Evolutionary conservation across 2,113 vertebrate genomes (phyloP).

Genomic region (Arenaria interpres): DNA sequence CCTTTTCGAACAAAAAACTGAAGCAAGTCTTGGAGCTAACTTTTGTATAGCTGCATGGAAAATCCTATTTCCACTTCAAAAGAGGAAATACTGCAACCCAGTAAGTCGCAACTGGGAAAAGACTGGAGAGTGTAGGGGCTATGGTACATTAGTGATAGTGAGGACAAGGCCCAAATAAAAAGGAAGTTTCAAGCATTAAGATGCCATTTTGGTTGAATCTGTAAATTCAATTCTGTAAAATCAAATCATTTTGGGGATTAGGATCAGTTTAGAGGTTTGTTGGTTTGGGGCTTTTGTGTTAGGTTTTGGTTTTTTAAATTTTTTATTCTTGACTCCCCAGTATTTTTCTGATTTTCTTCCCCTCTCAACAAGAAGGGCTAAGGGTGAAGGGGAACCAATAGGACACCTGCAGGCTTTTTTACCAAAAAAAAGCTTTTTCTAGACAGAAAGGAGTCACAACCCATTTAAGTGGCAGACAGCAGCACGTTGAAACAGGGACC

Average conservation of each 20-base stretch:
- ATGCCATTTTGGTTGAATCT: not conserved
- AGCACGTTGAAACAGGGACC: not conserved
- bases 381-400: not conserved
- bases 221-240: not conserved
- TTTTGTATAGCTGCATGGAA: not conserved
- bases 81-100: not conserved
- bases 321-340: fast-evolving
- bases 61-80: not conserved
- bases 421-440: not conserved
- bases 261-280: not conserved
- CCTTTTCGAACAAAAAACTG: not conserved
- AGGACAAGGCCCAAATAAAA: not conserved
- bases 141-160: not conserved
- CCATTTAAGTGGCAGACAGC: not conserved
- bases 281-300: not conserved
- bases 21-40: not conserved
- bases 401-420: not conserved
- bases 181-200: not conserved
- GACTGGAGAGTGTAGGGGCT: not conserved
- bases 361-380: not conserved
- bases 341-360: not conserved
- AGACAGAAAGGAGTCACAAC: not conserved
- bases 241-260: not conserved
- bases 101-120: not conserved
- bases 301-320: too few species aligned